A percentile compares a stretch with the other conserved stretches of the same genome.
These are phyloP conservation scores for Hyles vespertilio DNA, from an alignment of 1,140 invertebrate genomes.

Conservation along the genomic window DNA sequence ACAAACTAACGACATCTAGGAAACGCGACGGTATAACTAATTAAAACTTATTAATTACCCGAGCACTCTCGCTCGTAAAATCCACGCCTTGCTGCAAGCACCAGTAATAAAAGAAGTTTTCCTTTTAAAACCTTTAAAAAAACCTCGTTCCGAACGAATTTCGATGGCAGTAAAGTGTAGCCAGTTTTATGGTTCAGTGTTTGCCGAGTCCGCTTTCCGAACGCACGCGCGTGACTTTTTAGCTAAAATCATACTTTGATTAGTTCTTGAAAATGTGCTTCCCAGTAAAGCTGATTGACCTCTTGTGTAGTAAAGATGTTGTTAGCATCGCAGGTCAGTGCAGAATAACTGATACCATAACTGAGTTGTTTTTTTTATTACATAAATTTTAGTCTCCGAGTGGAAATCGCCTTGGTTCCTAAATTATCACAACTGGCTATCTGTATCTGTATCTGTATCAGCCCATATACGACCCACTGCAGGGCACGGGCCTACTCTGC, in stretches of 20 bases:
- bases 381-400: too few relatives aligned
- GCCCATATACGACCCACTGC: too few relatives aligned
- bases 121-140: slow-evolving; percentile 55
- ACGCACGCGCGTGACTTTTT: slow-evolving; percentile 52
- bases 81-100: slow-evolving; percentile 36
- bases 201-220: slow-evolving; percentile 22
- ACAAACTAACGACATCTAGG: slow-evolving; percentile 1
- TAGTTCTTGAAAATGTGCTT: slow-evolving; percentile 44
- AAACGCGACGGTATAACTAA: slow-evolving; percentile 26
- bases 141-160: slow-evolving; percentile 41
- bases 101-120: slow-evolving; percentile 57
- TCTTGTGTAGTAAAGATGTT: neutral
- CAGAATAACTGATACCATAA: too few relatives aligned
- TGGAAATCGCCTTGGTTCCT: too few relatives aligned
- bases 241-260: slow-evolving; percentile 46
- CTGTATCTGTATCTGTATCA: too few relatives aligned
- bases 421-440: too few relatives aligned
- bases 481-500: too few relatives aligned
- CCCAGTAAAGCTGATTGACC: slow-evolving; percentile 12
- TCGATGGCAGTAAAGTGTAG: slow-evolving; percentile 46
- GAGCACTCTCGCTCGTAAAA: slow-evolving; percentile 47
- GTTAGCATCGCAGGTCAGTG: too few relatives aligned
- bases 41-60: slow-evolving; percentile 65
- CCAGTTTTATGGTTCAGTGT: slow-evolving; percentile 31
- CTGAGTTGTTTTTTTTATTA: too few relatives aligned